phyloP scores from a whole-genome alignment of 2,888 invertebrate species.

The Stomorhina lunata region DNA sequence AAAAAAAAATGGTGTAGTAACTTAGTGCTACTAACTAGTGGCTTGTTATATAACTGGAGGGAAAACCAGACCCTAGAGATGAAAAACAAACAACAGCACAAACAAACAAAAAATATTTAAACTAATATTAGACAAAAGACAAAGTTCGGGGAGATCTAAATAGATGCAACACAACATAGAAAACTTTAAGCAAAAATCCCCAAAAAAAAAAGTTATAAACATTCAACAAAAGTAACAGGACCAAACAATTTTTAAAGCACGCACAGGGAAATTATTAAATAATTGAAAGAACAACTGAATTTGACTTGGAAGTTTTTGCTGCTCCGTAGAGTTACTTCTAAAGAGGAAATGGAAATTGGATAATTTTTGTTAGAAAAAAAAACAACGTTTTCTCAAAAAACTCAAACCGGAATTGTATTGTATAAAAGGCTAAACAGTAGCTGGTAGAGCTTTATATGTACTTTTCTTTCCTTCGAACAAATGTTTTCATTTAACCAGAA shows the following conservation, averaged over 20 bases:
- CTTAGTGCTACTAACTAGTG: not conserved
- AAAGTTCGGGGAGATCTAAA: slow-evolving; percentile 22
- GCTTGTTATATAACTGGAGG: slow-evolving; percentile 52
- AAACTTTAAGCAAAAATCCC: not conserved
- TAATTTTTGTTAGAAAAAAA: not conserved
- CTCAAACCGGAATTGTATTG: not conserved
- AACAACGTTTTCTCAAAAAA: not conserved
- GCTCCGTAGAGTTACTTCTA: not conserved
- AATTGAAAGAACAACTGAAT: slow-evolving; percentile 50
- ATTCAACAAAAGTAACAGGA: slow-evolving; percentile 1
- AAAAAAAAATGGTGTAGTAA: not conserved
- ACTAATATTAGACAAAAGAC: slow-evolving; percentile 28
- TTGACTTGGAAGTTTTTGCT: slow-evolving; percentile 35
- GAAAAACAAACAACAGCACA: slow-evolving; percentile 24
- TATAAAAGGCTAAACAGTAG: no score
- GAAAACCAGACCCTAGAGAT: slow-evolving; percentile 45
- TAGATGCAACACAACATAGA: not conserved
- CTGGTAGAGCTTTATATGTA: no score
- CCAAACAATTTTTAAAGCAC: slow-evolving; percentile 40
- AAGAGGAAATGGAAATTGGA: not conserved
- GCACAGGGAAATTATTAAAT: slow-evolving; percentile 55
- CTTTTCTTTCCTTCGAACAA: not conserved
- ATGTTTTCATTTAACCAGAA: not conserved
- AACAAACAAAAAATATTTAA: not conserved
- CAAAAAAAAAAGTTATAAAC: not conserved